These are phyloP conservation scores for Mesoligia furuncula DNA, from an alignment of 2,888 invertebrate genomes.

Conservation along the genomic window DNA sequence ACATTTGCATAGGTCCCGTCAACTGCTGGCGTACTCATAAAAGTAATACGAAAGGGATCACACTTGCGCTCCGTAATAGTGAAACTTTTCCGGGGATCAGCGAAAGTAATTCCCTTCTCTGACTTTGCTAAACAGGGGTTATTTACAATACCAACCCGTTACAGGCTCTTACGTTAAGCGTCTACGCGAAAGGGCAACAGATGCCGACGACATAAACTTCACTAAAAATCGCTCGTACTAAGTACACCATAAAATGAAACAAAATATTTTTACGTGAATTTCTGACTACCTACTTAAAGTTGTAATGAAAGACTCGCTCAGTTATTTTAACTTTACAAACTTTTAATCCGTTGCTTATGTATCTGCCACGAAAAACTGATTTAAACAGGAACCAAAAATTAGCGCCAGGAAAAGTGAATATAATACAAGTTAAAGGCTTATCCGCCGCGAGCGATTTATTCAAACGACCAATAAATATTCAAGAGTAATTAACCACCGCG, in stretches of 20 bases:
- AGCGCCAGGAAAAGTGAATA: slow-evolving; percentile 80
- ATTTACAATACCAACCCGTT: slow-evolving; percentile 75
- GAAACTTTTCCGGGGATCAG: slow-evolving; percentile 81
- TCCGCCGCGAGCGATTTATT: slow-evolving; percentile 86
- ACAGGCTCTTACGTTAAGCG: slow-evolving; percentile 68
- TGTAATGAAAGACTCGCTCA: not conserved
- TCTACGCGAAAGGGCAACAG: slow-evolving; percentile 66
- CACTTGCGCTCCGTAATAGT: slow-evolving; percentile 81
- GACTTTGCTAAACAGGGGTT: slow-evolving; percentile 76
- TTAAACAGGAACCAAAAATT: slow-evolving; percentile 74
- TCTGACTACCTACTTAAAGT: slow-evolving; percentile 21
- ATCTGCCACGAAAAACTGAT: slow-evolving; percentile 57
- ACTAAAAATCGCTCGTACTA: slow-evolving; percentile 51
- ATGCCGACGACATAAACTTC: slow-evolving; percentile 67
- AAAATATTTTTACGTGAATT: slow-evolving; percentile 38
- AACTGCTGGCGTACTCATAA: slow-evolving; percentile 83
- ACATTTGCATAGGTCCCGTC: slow-evolving; percentile 87
- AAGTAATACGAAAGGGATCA: slow-evolving; percentile 86
- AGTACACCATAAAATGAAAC: slow-evolving; percentile 38
- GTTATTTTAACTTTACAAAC: slow-evolving; percentile 11
- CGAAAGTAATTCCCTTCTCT: slow-evolving; percentile 80
- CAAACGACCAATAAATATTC: slow-evolving; percentile 90
- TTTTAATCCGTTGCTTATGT: slow-evolving; percentile 32
- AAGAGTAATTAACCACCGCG: slow-evolving; percentile 87
- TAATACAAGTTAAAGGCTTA: slow-evolving; percentile 86